A percentile compares a stretch with the other conserved stretches of the same genome.
Conservation (phyloP, 2,888 invertebrate species). For the Leucoptera coffeella region DNA sequence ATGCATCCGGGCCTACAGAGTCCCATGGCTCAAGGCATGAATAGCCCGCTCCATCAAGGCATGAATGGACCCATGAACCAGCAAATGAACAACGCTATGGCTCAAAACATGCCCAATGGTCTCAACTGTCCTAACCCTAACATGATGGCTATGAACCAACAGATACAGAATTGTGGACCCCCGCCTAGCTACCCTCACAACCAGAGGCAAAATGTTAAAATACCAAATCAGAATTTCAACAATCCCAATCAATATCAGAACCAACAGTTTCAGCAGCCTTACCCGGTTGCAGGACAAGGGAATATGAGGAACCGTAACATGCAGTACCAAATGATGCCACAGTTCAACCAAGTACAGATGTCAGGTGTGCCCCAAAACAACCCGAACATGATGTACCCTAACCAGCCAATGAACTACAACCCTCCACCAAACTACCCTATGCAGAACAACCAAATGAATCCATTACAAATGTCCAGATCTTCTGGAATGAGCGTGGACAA, state of each 20-base stretch:
- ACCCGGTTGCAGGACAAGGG: conserved; percentile 12
- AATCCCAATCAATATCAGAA: conserved; percentile 23
- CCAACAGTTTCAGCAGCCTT: conserved; percentile 25
- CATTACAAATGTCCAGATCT: conserved; percentile 37
- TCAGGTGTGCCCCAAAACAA: conserved; percentile 17
- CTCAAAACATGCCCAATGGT: conserved; percentile 3
- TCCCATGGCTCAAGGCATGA: conserved; percentile 33
- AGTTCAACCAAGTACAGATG: conserved; percentile 28
- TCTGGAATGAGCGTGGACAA: conserved; percentile 44
- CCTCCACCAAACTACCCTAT: conserved; percentile 23
- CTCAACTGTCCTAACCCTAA: background rate
- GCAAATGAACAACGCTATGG: conserved; percentile 22
- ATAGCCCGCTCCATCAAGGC: conserved; percentile 37
- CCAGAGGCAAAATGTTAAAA: conserved; percentile 20
- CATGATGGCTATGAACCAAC: conserved; percentile 2
- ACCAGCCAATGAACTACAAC: conserved; percentile 27
- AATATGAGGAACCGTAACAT: conserved; percentile 18
- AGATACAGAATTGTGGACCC: conserved; percentile 7
- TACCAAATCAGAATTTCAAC: conserved; percentile 21
- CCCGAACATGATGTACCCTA: conserved; percentile 19
- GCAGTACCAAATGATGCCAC: conserved; percentile 27
- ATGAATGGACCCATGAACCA: conserved; percentile 22
- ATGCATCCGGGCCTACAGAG: conserved; percentile 38
- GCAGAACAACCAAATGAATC: conserved; percentile 28
- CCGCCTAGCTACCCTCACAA: conserved; percentile 18